Evolutionary conservation across 2,797 vertebrate species (phyloP), one percentile per base, ranked within the genome.

Genomic region (Phrynocephalus forsythii): DNA sequence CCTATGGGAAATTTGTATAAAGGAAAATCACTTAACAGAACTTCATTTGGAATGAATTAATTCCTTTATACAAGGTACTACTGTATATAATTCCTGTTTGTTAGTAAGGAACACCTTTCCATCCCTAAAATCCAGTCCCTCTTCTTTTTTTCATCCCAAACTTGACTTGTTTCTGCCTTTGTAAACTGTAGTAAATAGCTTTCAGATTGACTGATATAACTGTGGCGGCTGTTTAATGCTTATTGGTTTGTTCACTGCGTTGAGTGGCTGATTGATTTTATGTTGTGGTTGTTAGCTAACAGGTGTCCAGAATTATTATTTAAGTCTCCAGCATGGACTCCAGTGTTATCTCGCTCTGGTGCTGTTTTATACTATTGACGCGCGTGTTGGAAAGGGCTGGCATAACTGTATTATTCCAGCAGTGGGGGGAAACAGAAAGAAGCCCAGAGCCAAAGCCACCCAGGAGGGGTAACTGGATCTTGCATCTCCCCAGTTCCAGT

Each of bases 201-300:
- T 73, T 56, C 28, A 83, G 68, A 56, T 30, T 30, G 71, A 60
- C 6, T 72, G 82, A 73, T 73, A 83, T 24, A 26, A 50, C 52
- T 26, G 80, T 28, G 28, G 66, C 1, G 68, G 44, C 24, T n/a
- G 44, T 73, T 73, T 83, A 72, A 56, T 30, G 52, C n/a, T 60
- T 73, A 33, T 33, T 83, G 82, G 50, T 72, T 83, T 83, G 82
- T 73, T 83, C 56, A 22, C 68, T 28, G 24, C 69, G 28, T 38
- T 73, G 68, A 83, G 44, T 83, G 82, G 72, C 28, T 18, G 82
- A 83, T 15, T 71, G 82, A 83, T 83, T 71, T 83, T 71, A n/a
- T 83, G 18, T 20, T 30, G 44, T 50, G 30, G 52, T 83, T 71
- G n/a, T 83, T 71, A 30, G 63, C 68, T 71, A 72, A 52, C 44